Base-by-base conservation (phyloP, 2,797 vertebrate species). In the Pampus argenteus region DNA sequence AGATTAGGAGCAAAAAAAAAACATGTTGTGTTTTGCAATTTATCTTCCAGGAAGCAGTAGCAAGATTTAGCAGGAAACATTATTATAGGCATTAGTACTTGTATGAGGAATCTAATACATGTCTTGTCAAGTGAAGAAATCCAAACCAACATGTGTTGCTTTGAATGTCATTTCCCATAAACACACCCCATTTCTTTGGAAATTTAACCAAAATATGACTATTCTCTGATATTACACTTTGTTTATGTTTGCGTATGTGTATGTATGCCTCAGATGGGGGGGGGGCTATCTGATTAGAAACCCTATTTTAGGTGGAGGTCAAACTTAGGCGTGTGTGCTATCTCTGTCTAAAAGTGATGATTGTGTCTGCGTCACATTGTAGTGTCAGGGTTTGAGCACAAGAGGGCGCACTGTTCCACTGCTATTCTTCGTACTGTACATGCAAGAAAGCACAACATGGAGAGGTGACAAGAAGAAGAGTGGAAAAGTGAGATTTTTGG, bases 381-480 rank as follows among this genome's bases (percentile, higher is more conserved):
- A 23, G 34, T 50, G 7, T 56, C 13, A 4, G n/a, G 0, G 5
- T 74, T 62, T 63, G 51, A 52, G 47, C 91, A 78, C 77, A 44
- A 74, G 89, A 87, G 80, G 89, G 85, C 72, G 78, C 57, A 20
- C 13, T 42, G 48, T 9, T 62, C 74, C 68, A 80, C 5, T 14
- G 22, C 6, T 77, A 13, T 20, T 7, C 18, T 14, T 9, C 10
- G 38, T 1, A 17, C 22, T 9, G 38, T 1, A 17, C 22, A 29
- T 2, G 0, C 45, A 61, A 20, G 26, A 63, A n/a, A 42, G 20
- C 0, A 1, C 25, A 5, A 0, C 0, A 31, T 20, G 38, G 15
- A 14, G 23, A 48, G 9, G 44, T 29, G n/a, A 54, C 40, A 9
- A 54, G 47, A 47, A 51, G 38, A 7, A 26, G 20, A n/a, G 36